Evolutionary conservation across 1,140 invertebrate species (phyloP).

Genomic region (Drosophila guanche): DNA sequence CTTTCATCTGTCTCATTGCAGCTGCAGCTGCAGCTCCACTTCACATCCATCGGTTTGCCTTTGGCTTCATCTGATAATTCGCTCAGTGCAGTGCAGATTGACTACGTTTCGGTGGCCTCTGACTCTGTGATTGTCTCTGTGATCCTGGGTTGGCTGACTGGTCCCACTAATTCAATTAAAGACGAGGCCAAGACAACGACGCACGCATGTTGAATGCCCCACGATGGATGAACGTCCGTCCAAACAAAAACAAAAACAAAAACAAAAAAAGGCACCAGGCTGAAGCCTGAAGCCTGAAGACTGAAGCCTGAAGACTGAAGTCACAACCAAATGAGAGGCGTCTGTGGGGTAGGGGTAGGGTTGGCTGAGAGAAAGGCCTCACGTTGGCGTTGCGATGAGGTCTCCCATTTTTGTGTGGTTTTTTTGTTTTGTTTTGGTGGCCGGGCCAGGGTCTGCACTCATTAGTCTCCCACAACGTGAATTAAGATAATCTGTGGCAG

Average conservation of each 20-base stretch:
- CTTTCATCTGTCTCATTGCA: no score
- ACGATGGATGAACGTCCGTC: conserved; percentile 60
- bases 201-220: conserved; percentile 69
- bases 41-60: no score
- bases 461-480: conserved; percentile 84
- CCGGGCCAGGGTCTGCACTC: conserved; percentile 65
- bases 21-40: no score
- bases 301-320: not conserved
- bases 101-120: no score
- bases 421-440: conserved; percentile 31
- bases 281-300: no score
- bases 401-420: conserved; percentile 21
- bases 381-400: conserved; percentile 31
- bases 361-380: conserved; percentile 63
- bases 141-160: conserved; percentile 36
- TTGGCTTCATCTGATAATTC: not conserved
- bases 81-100: not conserved
- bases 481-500: conserved; percentile 80
- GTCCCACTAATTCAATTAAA: conserved; percentile 78
- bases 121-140: no score
- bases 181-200: conserved; percentile 32
- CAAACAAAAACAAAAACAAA: conserved; percentile 5
- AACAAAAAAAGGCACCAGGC: not conserved
- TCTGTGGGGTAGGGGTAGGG: no score
- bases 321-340: conserved; percentile 25